These are phyloP conservation scores for Blastomussa wellsi DNA, from an alignment of 92 coral and sea anemone species.

Conservation along the genomic window DNA sequence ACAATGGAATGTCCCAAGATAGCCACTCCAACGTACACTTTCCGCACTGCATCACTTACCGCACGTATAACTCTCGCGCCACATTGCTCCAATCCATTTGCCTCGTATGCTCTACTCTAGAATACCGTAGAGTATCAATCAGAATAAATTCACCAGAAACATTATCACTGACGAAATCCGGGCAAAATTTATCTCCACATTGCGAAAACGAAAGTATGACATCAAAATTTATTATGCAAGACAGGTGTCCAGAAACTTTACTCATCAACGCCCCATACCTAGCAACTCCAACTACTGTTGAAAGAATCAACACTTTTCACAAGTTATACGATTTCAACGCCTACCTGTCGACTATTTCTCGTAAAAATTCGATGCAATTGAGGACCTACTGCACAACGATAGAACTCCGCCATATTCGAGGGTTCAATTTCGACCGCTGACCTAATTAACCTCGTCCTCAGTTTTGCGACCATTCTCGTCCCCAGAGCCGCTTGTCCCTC, in stretches of 20 bases:
- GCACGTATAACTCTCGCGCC: slow-evolving; percentile 86
- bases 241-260: not conserved
- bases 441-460: too few relatives aligned
- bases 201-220: not conserved
- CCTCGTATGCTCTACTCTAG: slow-evolving; percentile 76
- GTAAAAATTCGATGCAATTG: slow-evolving; percentile 72
- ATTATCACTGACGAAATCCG: too few relatives aligned
- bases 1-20: too few relatives aligned
- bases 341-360: slow-evolving; percentile 72
- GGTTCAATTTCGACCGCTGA: too few relatives aligned
- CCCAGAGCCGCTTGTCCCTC: too few relatives aligned
- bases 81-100: slow-evolving; percentile 72
- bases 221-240: not conserved
- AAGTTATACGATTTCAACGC: slow-evolving; percentile 10
- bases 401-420: slow-evolving; percentile 76
- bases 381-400: slow-evolving; percentile 87
- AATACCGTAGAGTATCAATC: not conserved
- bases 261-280: not conserved
- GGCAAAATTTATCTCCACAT: too few relatives aligned
- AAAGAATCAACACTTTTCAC: not conserved
- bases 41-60: slow-evolving; percentile 63
- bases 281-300: not conserved
- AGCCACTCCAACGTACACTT: too few relatives aligned
- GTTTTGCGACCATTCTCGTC: too few relatives aligned
- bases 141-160: not conserved